phyloP scores from a whole-genome alignment of 2,797 vertebrate genomes.

The Alouatta caraya region DNA sequence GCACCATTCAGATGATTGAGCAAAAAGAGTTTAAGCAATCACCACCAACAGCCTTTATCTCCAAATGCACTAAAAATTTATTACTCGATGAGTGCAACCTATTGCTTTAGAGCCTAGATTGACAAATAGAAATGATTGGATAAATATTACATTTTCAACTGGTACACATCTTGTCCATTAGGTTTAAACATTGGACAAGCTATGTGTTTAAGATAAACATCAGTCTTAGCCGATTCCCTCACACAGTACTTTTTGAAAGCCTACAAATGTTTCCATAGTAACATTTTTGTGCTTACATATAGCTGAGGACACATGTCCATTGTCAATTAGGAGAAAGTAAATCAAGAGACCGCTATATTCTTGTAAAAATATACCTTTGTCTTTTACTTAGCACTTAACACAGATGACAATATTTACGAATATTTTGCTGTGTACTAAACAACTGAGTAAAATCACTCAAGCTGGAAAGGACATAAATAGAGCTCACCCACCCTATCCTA shows the following conservation, averaged over 20 bases:
- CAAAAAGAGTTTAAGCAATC: conserved; percentile 82
- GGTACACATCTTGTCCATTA: conserved; percentile 75
- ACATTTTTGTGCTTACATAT: conserved; percentile 69
- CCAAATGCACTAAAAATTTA: conserved; percentile 78
- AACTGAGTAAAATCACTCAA: neutral
- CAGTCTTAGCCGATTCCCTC: conserved; percentile 73
- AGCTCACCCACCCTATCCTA: neutral
- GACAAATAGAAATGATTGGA: conserved; percentile 77
- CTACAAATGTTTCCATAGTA: conserved; percentile 70
- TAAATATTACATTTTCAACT: conserved; percentile 81
- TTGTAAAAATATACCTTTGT: conserved; percentile 51
- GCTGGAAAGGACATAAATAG: neutral
- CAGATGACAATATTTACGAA: conserved; percentile 34
- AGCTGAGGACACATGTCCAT: conserved; percentile 64
- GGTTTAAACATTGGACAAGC: conserved; percentile 76
- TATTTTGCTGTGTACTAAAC: neutral
- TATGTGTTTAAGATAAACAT: conserved; percentile 70
- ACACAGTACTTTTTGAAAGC: conserved; percentile 54
- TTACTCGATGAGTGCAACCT: conserved; percentile 66
- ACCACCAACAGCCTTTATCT: conserved; percentile 77
- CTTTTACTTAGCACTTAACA: conserved; percentile 54
- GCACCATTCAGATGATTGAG: conserved; percentile 82
- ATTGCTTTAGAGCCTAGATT: conserved; percentile 77
- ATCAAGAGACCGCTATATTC: conserved; percentile 38
- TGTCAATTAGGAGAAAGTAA: conserved; percentile 72